A percentile compares a stretch with the other conserved stretches of the same genome.
These are phyloP conservation scores for Bubo blakistoni DNA, from an alignment of 2,113 vertebrate species.

Conservation along the genomic window DNA sequence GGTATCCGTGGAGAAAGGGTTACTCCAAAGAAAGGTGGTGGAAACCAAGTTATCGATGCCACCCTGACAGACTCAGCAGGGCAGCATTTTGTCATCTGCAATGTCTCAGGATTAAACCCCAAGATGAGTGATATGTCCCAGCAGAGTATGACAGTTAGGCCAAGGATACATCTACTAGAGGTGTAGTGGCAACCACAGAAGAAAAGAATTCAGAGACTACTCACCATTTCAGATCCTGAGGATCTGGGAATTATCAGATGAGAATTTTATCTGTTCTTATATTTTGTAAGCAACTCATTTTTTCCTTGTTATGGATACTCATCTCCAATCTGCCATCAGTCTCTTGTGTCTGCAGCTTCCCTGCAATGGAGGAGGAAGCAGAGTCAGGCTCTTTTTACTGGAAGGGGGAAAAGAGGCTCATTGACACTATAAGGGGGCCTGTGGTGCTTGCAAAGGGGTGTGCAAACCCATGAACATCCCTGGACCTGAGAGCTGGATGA, in stretches of 20 bases:
- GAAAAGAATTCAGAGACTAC: background rate
- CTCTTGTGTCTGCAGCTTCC: background rate
- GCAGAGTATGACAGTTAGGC: background rate
- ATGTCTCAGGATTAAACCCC: background rate
- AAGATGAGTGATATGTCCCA: background rate
- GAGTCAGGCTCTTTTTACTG: background rate
- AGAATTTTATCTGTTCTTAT: background rate
- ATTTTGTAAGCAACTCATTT: background rate
- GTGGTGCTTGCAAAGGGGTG: background rate
- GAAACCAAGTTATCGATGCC: fast-evolving
- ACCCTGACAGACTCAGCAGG: fast-evolving
- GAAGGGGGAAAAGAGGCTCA: background rate
- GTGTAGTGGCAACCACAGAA: background rate
- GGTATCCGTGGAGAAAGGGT: background rate
- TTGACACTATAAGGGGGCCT: fast-evolving
- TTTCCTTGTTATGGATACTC: background rate
- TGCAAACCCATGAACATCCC: background rate
- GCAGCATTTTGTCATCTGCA: background rate
- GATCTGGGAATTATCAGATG: background rate
- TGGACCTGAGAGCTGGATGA: background rate
- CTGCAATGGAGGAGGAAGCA: background rate
- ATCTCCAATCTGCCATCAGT: background rate
- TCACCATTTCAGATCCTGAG: background rate
- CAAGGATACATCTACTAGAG: background rate
- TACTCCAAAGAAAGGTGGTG: background rate